Percentiles rank a stretch among this genome's conserved stretches.
These are phyloP conservation scores for Intellagama lesueurii DNA, from an alignment of 2,797 vertebrate species.

Conservation along the genomic window DNA sequence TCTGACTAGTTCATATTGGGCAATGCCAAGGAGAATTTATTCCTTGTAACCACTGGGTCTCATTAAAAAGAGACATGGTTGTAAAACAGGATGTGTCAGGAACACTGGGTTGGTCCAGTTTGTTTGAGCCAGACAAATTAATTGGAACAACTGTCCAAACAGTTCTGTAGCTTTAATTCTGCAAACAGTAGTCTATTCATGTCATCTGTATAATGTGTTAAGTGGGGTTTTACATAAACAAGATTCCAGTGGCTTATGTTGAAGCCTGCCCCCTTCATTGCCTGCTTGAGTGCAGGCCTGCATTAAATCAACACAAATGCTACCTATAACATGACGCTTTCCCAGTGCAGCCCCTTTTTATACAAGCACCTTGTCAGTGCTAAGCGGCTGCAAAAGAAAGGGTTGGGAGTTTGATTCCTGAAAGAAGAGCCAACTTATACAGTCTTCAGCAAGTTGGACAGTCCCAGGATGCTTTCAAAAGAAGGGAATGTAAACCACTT, in stretches of 20 bases:
- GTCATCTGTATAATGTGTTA: slow-evolving; percentile 32
- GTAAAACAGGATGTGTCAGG: slow-evolving; percentile 15
- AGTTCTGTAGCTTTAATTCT: slow-evolving; percentile 18
- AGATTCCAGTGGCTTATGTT: slow-evolving; percentile 33
- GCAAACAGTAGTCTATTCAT: slow-evolving; percentile 42
- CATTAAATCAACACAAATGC: slow-evolving; percentile 15
- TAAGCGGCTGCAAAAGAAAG: too few species aligned
- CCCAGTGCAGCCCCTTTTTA: background rate
- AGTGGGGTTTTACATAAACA: slow-evolving; percentile 42
- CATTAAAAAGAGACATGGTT: slow-evolving; percentile 6
- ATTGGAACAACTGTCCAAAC: slow-evolving; percentile 26
- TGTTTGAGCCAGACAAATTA: slow-evolving; percentile 15
- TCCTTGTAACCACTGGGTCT: background rate
- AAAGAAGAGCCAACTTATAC: too few species aligned
- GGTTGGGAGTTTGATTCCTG: too few species aligned
- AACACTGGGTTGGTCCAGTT: slow-evolving; percentile 4
- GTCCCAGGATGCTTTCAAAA: too few species aligned
- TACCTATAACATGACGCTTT: background rate
- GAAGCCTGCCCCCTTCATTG: background rate
- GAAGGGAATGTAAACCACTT: too few species aligned
- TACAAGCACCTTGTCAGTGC: background rate
- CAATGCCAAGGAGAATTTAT: background rate
- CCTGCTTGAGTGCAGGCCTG: slow-evolving; percentile 14
- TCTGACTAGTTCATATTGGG: slow-evolving; percentile 11
- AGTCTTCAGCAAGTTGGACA: too few species aligned